These are phyloP conservation scores for Lucifuga dentata DNA, from an alignment of 2,113 vertebrate species.

Conservation along the genomic window DNA sequence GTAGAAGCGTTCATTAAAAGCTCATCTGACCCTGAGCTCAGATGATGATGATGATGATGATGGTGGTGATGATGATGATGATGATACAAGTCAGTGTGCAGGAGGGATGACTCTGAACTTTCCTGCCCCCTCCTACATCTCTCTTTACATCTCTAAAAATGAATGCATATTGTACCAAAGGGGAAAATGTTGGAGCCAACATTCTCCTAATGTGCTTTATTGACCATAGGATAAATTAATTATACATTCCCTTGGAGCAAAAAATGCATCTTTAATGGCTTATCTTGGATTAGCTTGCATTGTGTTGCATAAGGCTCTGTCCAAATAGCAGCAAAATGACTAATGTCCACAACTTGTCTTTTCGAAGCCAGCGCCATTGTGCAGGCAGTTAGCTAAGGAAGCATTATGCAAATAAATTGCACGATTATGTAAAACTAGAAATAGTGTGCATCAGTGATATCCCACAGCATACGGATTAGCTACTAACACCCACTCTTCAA, in stretches of 20 bases:
- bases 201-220: slow-evolving; percentile 9
- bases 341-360: slow-evolving; percentile 32
- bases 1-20: background rate
- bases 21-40: background rate
- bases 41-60: no score
- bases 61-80: no score
- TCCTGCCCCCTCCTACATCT: background rate
- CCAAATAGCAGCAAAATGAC: slow-evolving; percentile 30
- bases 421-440: slow-evolving; percentile 70
- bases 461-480: slow-evolving; percentile 73
- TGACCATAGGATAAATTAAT: slow-evolving; percentile 21
- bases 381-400: slow-evolving; percentile 23
- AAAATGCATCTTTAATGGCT: background rate
- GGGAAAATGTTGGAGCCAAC: background rate
- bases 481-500: slow-evolving; percentile 74
- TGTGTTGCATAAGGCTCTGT: slow-evolving; percentile 15
- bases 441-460: slow-evolving; percentile 69
- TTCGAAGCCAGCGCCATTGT: slow-evolving; percentile 17
- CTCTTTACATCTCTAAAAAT: slow-evolving; percentile 1
- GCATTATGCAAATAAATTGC: slow-evolving; percentile 70
- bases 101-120: slow-evolving; percentile 5
- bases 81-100: background rate
- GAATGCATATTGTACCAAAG: background rate
- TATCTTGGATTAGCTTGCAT: slow-evolving; percentile 17
- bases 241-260: slow-evolving; percentile 4